Percentiles rank a stretch among this genome's conserved stretches.
phyloP scores from a whole-genome alignment of 2,888 invertebrate genomes.

The Notodonta ziczac region DNA sequence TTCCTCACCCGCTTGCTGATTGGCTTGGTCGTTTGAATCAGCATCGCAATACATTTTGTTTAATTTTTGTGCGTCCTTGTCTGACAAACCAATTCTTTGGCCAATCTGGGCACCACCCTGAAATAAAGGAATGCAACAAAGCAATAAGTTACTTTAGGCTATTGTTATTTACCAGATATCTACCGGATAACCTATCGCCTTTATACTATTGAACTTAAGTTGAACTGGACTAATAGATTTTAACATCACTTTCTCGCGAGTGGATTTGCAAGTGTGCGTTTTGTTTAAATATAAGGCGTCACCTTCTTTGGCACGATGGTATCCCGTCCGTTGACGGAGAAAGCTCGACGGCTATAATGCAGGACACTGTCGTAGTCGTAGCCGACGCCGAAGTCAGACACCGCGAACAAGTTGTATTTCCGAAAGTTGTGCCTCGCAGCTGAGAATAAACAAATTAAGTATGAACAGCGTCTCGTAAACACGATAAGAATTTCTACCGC shows the following conservation, averaged over 20 bases:
- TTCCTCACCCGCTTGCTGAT: slow-evolving; percentile 47
- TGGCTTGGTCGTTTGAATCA: slow-evolving; percentile 49
- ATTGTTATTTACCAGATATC: not conserved
- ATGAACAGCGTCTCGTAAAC: slow-evolving; percentile 6
- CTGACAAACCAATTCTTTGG: slow-evolving; percentile 83
- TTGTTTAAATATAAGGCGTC: slow-evolving; percentile 19
- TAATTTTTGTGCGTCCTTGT: slow-evolving; percentile 83
- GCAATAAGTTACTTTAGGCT: not conserved
- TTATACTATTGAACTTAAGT: not conserved
- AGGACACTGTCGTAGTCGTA: slow-evolving; percentile 91
- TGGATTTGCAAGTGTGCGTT: not conserved
- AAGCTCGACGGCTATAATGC: slow-evolving; percentile 89
- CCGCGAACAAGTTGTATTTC: slow-evolving; percentile 86
- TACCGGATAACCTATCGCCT: too few species aligned
- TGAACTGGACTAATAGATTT: not conserved
- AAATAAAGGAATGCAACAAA: slow-evolving; percentile 29
- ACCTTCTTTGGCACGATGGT: slow-evolving; percentile 87
- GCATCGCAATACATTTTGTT: slow-evolving; percentile 85
- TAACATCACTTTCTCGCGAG: not conserved
- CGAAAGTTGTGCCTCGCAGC: slow-evolving; percentile 83
- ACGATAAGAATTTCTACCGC: slow-evolving; percentile 8
- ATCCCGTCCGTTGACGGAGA: slow-evolving; percentile 87
- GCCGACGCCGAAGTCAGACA: slow-evolving; percentile 87
- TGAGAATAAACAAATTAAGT: slow-evolving; percentile 49
- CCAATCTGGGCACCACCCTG: slow-evolving; percentile 80